A percentile compares a stretch with the other conserved stretches of the same genome.
phyloP scores from a whole-genome alignment of 2,888 invertebrate genomes.

The Xanthorhoe spadicearia region DNA sequence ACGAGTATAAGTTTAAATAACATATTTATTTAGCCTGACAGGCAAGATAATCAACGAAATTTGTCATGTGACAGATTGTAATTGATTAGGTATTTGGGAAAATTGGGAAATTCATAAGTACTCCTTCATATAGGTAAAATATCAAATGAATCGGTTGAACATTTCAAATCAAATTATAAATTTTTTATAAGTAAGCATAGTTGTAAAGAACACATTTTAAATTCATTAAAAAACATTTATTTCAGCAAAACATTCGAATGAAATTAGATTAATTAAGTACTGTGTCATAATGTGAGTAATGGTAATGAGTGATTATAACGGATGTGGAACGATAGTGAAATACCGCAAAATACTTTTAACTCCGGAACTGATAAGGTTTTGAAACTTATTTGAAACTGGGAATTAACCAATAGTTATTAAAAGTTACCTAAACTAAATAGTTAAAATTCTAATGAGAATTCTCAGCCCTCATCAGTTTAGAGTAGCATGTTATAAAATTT shows the following conservation, averaged over 20 bases:
- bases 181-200: too few relatives aligned
- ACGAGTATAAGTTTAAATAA: slow-evolving; percentile 64
- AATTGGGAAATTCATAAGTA: slow-evolving; percentile 12
- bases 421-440: not conserved
- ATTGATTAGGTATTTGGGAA: slow-evolving; percentile 44
- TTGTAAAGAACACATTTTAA: not conserved
- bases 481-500: too few relatives aligned
- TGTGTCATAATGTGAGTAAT: slow-evolving; percentile 59
- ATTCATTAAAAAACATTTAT: not conserved
- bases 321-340: slow-evolving; percentile 63
- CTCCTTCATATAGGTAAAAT: too few relatives aligned
- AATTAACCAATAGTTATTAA: not conserved
- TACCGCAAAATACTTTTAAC: slow-evolving; percentile 53
- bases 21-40: slow-evolving; percentile 72
- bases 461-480: too few relatives aligned
- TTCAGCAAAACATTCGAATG: not conserved
- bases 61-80: slow-evolving; percentile 61
- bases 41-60: slow-evolving; percentile 63
- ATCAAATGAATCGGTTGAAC: too few relatives aligned
- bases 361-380: slow-evolving; percentile 66
- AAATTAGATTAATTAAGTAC: slow-evolving; percentile 49
- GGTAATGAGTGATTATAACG: slow-evolving; percentile 61
- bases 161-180: too few relatives aligned
- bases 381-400: slow-evolving; percentile 49
- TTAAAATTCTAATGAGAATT: too few relatives aligned